Conservation (phyloP, 2,888 invertebrate genomes). For the Helobdella robusta region DNA sequence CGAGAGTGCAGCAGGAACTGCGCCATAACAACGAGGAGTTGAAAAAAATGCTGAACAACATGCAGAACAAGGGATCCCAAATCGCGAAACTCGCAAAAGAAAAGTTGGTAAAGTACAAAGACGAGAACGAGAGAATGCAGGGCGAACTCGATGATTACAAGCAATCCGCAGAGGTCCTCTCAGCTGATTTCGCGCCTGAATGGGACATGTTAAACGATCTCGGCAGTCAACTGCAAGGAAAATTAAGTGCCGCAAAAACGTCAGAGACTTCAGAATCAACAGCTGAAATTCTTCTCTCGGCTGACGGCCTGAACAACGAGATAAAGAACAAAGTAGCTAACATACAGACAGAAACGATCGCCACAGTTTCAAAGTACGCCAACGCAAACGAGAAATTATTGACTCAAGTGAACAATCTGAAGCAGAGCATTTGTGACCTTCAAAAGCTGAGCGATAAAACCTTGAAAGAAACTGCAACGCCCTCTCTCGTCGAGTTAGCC, state of each 20-base stretch:
- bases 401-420: constrained; percentile 8
- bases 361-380: constrained; percentile 2
- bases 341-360: constrained; percentile 6
- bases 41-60: constrained; percentile 30
- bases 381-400: constrained; percentile 17
- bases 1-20: constrained; percentile 24
- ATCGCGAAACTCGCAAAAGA: constrained; percentile 33
- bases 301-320: constrained; percentile 18
- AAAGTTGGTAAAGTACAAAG: constrained; percentile 32
- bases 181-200: neutral
- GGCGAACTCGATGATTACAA: constrained; percentile 25
- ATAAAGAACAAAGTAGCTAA: constrained; percentile 14
- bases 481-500: neutral
- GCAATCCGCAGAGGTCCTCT: neutral
- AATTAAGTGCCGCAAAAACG: constrained; percentile 5
- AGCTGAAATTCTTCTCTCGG: neutral
- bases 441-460: constrained; percentile 14
- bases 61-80: constrained; percentile 30
- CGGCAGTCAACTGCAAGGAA: constrained; percentile 11
- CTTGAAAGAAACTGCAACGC: neutral
- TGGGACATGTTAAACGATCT: constrained; percentile 19
- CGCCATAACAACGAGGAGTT: constrained; percentile 27
- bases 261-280: constrained; percentile 9
- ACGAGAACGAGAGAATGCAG: constrained; percentile 28
- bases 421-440: constrained; percentile 15